A percentile compares a stretch with the other conserved stretches of the same genome.
phyloP scores from a whole-genome alignment of 2,888 invertebrate genomes.

The Hirtodrosophila cameraria region DNA sequence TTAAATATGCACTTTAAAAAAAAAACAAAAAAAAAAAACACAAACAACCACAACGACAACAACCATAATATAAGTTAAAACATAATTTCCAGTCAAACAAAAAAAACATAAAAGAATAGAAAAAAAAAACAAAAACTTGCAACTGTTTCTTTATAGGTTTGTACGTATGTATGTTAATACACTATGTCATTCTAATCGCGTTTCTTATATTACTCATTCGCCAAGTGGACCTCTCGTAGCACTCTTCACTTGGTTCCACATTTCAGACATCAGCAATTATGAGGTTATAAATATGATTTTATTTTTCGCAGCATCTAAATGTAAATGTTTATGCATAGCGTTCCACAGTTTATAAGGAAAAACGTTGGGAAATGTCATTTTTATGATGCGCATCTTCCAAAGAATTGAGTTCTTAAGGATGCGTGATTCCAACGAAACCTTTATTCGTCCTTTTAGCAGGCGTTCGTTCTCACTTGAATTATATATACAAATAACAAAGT shows the following conservation, averaged over 20 bases:
- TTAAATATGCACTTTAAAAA: conserved; percentile 72
- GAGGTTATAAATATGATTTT: conserved; percentile 15
- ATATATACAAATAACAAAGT: conserved; percentile 54
- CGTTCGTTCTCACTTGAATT: conserved; percentile 63
- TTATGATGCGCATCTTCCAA: conserved; percentile 17
- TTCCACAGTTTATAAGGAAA: conserved; percentile 38
- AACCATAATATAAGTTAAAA: conserved; percentile 72
- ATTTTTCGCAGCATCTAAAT: conserved; percentile 49
- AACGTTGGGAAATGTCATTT: conserved; percentile 8
- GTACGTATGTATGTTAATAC: conserved; percentile 60
- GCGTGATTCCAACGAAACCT: conserved; percentile 37
- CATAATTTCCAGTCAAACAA: conserved; percentile 67
- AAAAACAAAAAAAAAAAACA: conserved; percentile 37
- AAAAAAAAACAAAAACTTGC: conserved; percentile 46
- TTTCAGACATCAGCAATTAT: conserved; percentile 34
- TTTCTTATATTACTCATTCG: conserved; percentile 38
- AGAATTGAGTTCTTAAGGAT: conserved; percentile 9
- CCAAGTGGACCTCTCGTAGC: conserved; percentile 5
- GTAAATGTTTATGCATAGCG: conserved; percentile 65
- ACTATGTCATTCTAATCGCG: conserved; percentile 52
- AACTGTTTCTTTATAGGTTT: conserved; percentile 75
- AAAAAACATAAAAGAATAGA: conserved; percentile 41
- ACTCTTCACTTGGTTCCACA: conserved; percentile 14
- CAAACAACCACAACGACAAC: conserved; percentile 47
- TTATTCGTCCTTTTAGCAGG: conserved; percentile 63